Evolutionary conservation across 2,888 invertebrate species (phyloP).

Genomic region (Papilio elwesi): DNA sequence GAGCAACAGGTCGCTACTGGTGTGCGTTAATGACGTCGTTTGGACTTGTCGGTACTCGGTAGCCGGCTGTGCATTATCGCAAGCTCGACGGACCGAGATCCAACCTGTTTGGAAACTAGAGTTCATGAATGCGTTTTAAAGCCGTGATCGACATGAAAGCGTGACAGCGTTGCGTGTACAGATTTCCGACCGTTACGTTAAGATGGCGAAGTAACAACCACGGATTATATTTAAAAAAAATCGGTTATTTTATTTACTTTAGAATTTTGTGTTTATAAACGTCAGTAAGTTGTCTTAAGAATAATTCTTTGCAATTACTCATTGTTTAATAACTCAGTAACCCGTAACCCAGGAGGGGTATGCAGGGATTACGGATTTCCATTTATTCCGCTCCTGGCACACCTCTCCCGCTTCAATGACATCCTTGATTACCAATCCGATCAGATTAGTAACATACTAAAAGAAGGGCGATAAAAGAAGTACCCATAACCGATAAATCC

Average conservation of each 20-base stretch:
- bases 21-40: conserved; percentile 16
- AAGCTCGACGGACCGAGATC: conserved; percentile 1
- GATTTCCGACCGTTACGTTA: conserved; percentile 30
- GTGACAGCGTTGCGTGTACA: conserved; percentile 30
- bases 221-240: conserved; percentile 9
- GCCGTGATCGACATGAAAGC: conserved; percentile 34
- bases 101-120: conserved; percentile 20
- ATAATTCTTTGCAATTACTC: too few relatives aligned
- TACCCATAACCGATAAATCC: too few relatives aligned
- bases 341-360: too few relatives aligned
- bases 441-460: too few relatives aligned
- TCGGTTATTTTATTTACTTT: background rate
- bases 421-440: too few relatives aligned
- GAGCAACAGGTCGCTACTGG: conserved; percentile 22
- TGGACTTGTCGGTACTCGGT: conserved; percentile 9
- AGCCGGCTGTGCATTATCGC: background rate
- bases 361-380: too few relatives aligned
- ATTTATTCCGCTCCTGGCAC: too few relatives aligned
- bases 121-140: conserved; percentile 33
- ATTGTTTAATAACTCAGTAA: too few relatives aligned
- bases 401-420: too few relatives aligned
- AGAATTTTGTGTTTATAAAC: background rate
- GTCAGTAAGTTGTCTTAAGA: background rate
- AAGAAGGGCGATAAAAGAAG: too few relatives aligned
- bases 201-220: conserved; percentile 6